Evolutionary conservation across 2,113 vertebrate genomes (phyloP).

Genomic region (Cynoglossus semilaevis): DNA sequence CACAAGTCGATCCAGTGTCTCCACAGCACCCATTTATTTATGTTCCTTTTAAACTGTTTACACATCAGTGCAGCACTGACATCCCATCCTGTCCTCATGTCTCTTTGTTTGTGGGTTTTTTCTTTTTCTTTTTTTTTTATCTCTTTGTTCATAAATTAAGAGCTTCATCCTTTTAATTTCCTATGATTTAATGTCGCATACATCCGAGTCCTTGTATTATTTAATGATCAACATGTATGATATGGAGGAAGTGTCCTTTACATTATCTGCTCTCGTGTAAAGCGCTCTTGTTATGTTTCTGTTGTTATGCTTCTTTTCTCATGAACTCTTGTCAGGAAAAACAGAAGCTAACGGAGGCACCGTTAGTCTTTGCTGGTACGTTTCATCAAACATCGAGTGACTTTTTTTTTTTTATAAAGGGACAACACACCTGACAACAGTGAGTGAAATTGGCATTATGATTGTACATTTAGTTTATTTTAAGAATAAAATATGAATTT

Average conservation of each 20-base stretch:
- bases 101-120: conserved; percentile 47
- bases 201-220: conserved; percentile 59
- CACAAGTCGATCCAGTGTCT: conserved; percentile 23
- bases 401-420: conserved; percentile 50
- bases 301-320: conserved; percentile 62
- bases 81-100: conserved; percentile 48
- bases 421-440: conserved; percentile 73
- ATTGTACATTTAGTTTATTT: conserved; percentile 76
- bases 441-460: conserved; percentile 79
- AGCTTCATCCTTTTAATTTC: conserved; percentile 15
- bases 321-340: conserved; percentile 66
- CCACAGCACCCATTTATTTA: conserved; percentile 40
- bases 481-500: conserved; percentile 77
- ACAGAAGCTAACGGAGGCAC: conserved; percentile 30
- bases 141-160: conserved; percentile 14
- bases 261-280: conserved; percentile 59
- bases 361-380: conserved; percentile 58
- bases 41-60: conserved; percentile 64
- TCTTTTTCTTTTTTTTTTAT: background rate
- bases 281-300: conserved; percentile 57
- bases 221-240: conserved; percentile 68
- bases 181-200: conserved; percentile 38
- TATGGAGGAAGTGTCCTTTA: conserved; percentile 61
- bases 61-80: conserved; percentile 64
- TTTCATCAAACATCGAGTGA: conserved; percentile 54